Evolutionary conservation across 2,113 vertebrate species (phyloP).

Genomic region (Fulica atra): DNA sequence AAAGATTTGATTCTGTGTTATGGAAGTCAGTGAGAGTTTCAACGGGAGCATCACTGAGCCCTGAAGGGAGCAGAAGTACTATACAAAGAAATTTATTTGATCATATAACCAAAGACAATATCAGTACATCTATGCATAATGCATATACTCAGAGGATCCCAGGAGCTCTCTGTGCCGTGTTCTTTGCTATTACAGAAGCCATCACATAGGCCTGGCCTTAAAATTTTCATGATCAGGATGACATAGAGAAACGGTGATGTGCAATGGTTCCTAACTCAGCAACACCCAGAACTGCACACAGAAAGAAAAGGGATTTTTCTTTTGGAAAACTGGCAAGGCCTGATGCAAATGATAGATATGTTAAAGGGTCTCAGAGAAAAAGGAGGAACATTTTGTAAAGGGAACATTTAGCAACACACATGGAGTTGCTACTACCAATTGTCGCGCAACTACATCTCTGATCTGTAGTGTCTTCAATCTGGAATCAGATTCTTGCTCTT

Average conservation of each 20-base stretch:
- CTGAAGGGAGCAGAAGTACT: neutral
- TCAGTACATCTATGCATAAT: constrained; percentile 4
- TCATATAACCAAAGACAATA: neutral
- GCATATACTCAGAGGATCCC: neutral
- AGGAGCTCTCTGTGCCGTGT: neutral
- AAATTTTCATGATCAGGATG: constrained; percentile 22
- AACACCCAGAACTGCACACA: neutral
- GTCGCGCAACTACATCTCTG: neutral
- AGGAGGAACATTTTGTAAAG: neutral
- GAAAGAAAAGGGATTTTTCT: neutral
- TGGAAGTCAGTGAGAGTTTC: neutral
- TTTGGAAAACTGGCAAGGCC: neutral
- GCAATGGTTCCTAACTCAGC: neutral
- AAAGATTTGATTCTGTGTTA: neutral
- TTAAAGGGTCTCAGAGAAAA: neutral
- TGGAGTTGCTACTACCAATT: neutral
- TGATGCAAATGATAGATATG: neutral
- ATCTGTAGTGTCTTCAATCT: neutral
- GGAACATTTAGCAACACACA: rapidly evolving
- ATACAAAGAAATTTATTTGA: neutral
- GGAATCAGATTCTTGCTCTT: neutral
- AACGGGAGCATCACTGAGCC: neutral
- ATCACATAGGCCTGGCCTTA: neutral
- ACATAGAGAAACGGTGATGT: neutral
- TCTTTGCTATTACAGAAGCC: neutral